phyloP scores from a whole-genome alignment of 2,888 invertebrate species.

The Hypercompe scribonia region DNA sequence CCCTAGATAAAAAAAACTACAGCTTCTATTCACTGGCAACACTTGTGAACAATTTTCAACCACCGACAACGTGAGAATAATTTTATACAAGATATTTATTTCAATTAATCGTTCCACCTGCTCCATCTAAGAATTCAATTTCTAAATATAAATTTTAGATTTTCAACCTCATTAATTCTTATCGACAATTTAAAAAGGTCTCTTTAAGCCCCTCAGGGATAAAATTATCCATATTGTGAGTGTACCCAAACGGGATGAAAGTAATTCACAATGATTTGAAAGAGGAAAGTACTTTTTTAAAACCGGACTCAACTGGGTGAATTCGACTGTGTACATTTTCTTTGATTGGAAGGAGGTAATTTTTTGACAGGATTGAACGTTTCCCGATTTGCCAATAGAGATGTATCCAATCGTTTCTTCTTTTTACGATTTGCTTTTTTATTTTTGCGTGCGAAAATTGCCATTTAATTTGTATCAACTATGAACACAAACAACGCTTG shows the following conservation, averaged over 20 bases:
- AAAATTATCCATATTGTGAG: conserved; percentile 61
- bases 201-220: conserved; percentile 49
- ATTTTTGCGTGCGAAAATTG: neutral
- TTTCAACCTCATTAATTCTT: conserved; percentile 79
- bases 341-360: conserved; percentile 52
- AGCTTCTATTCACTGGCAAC: neutral
- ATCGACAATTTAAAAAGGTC: conserved; percentile 75
- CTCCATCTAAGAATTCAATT: conserved; percentile 67
- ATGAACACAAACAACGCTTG: neutral
- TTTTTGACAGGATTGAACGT: conserved; percentile 40
- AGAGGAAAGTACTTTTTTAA: conserved; percentile 62
- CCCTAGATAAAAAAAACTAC: too few species aligned
- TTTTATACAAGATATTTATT: neutral
- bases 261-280: conserved; percentile 76
- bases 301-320: conserved; percentile 46
- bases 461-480: neutral
- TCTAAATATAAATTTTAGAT: conserved; percentile 77
- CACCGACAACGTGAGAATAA: neutral
- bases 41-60: neutral
- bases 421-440: neutral
- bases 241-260: conserved; percentile 68
- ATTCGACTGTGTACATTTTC: conserved; percentile 44
- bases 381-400: conserved; percentile 17
- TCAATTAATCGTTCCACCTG: conserved; percentile 11
- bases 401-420: conserved; percentile 11